Percentiles rank a stretch among this genome's conserved stretches.
Conservation (phyloP, 2,797 vertebrate genomes). For the Falco columbarius region DNA sequence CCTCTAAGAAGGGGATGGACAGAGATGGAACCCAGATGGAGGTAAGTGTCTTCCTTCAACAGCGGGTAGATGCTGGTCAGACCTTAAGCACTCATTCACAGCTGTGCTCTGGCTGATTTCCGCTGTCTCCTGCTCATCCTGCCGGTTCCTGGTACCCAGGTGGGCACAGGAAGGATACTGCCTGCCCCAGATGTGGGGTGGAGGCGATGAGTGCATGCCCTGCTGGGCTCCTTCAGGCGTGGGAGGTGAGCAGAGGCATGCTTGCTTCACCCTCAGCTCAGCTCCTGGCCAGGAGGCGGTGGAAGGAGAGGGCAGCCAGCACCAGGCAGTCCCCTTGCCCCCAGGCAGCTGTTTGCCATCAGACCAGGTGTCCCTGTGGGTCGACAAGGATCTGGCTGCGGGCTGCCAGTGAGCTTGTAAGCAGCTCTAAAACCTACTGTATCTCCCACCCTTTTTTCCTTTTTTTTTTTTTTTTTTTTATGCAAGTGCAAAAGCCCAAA, state of each 20-base stretch:
- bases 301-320: not conserved
- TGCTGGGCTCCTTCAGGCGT: rapidly evolving
- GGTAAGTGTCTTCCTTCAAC: not conserved
- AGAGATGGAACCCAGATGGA: not conserved
- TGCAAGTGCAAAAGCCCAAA: conserved; percentile 56
- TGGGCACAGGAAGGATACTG: not conserved
- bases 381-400: not conserved
- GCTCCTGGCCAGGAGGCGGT: not conserved
- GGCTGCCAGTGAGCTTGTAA: not conserved
- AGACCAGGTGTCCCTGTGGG: not conserved
- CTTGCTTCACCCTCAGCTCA: not conserved
- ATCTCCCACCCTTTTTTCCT: rapidly evolving
- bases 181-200: rapidly evolving
- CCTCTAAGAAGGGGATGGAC: not conserved
- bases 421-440: not conserved
- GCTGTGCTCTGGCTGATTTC: not conserved
- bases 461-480: not conserved
- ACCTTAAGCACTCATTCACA: not conserved
- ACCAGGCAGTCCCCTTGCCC: not conserved
- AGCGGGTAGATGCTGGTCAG: not conserved
- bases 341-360: not conserved
- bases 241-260: rapidly evolving
- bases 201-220: rapidly evolving
- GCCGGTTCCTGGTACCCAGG: not conserved
- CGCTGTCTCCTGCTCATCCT: not conserved